phyloP scores from a whole-genome alignment of 1,140 invertebrate genomes.

The Marisa cornuarietis region DNA sequence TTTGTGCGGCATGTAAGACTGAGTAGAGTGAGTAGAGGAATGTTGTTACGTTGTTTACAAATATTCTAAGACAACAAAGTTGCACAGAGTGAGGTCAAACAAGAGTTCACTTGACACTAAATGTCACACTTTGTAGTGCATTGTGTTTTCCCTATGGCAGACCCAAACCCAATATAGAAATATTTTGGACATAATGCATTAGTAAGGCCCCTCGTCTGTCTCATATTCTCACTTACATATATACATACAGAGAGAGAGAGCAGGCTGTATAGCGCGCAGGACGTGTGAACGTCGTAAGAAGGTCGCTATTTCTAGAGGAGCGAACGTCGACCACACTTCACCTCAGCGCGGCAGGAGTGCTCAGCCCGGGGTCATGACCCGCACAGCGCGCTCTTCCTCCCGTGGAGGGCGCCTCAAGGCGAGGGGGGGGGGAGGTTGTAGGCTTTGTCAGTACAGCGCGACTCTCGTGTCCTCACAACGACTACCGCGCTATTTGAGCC shows the following conservation, averaged over 20 bases:
- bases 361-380: not conserved
- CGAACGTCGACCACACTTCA: not conserved
- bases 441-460: constrained; percentile 15
- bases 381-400: not conserved
- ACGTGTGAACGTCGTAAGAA: not conserved
- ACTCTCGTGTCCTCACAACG: not conserved
- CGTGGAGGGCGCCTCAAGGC: not conserved
- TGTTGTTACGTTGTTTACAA: too few species aligned
- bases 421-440: too few species aligned
- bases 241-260: not conserved
- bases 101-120: too few species aligned
- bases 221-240: not conserved
- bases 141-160: too few species aligned
- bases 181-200: too few species aligned
- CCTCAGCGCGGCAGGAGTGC: not conserved
- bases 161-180: too few species aligned
- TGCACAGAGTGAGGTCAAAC: too few species aligned
- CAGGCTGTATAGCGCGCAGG: not conserved
- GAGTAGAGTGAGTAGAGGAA: too few species aligned
- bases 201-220: too few species aligned
- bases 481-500: not conserved
- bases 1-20: too few species aligned
- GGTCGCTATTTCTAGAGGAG: not conserved
- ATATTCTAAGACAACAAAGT: too few species aligned
- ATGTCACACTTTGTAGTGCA: too few species aligned